Evolutionary conservation across 2,797 vertebrate species (phyloP).

Genomic region (Dallia pectoralis): DNA sequence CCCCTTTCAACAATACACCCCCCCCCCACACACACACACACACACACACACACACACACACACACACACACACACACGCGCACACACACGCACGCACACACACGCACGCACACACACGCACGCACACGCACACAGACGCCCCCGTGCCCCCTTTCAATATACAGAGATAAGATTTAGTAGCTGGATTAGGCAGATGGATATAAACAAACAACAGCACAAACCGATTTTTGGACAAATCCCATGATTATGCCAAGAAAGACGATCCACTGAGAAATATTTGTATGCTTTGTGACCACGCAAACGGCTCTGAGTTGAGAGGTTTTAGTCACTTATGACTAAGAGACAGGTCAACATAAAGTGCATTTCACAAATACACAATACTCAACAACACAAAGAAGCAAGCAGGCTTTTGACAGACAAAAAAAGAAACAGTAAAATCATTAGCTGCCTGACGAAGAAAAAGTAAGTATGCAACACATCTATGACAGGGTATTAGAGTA

Average conservation of each 20-base stretch:
- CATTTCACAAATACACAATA: constrained; percentile 14
- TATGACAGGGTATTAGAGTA: too few relatives aligned
- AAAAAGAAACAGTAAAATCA: too few relatives aligned
- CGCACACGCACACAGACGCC: constrained; percentile 2
- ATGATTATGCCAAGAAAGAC: constrained; percentile 18
- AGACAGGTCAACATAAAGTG: constrained; percentile 2
- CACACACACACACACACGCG: too few relatives aligned
- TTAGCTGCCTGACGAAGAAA: too few relatives aligned
- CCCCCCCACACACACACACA: neutral
- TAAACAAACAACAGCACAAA: constrained; percentile 25
- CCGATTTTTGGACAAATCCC: constrained; percentile 22
- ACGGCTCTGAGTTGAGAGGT: constrained; percentile 19
- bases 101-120: neutral
- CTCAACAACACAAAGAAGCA: constrained; percentile 9
- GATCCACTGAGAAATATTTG: constrained; percentile 23
- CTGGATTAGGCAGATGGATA: constrained; percentile 30
- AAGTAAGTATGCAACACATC: too few relatives aligned
- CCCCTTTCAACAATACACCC: constrained; percentile 22
- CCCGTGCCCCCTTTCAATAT: constrained; percentile 22
- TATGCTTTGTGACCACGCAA: constrained; percentile 23
- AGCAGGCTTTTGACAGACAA: too few relatives aligned
- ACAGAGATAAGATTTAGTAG: constrained; percentile 32
- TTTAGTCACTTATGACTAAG: constrained; percentile 10
- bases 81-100: too few relatives aligned
- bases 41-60: constrained; percentile 1